Base-by-base conservation (phyloP, 1,140 invertebrate genomes). In the Calephelis virginiensis region DNA sequence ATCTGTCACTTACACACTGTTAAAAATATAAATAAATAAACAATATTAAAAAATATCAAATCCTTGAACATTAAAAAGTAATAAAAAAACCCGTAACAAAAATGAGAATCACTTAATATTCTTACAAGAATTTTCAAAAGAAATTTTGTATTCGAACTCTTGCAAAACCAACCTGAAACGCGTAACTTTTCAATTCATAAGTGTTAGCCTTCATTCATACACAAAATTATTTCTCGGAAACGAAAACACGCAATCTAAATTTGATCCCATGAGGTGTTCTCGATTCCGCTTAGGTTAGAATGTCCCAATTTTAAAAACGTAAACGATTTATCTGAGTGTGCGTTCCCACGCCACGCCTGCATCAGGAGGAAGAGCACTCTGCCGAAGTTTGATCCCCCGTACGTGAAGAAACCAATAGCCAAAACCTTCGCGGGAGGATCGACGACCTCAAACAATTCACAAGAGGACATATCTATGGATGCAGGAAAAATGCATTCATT, bases 371-470 rank as follows among this genome's bases (percentile, higher is more conserved):
- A 96, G 93, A 97, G 95, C 81, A 96, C 96, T 67, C 93, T 96
- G 86, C 95, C 95, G 78, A 97, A 97, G 86, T 96, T 96, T 88
- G 96, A 97, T 86, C 94, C 95, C 69, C 95, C 96, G 46, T 97
- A 97, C 92, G 93, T 94, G 77, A 97, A 97, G 92, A 96, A 96
- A 81, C 95, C 95, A 28, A 93, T 95, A 69, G 93, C 94, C 62
- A 97, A 96, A 91, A 94, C 92, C 75, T 95, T 95, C 89, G 88
- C 91, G 47, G 88, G 83, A 37, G 92, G 93, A 45, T 93, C 93
- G 10, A 92, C 93, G n/a, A 91, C 94, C n/a, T 92, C 93, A 66
- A 94, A 94, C 85, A 94, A 94, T 83, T 94, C 94, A 9, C 94
- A 94, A 81, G 94, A 96, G 78, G 95, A 96, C 82, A 94, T 94